A percentile compares a stretch with the other conserved stretches of the same genome.
phyloP scores from a whole-genome alignment of 2,888 invertebrate genomes.

The Unio pictorum region DNA sequence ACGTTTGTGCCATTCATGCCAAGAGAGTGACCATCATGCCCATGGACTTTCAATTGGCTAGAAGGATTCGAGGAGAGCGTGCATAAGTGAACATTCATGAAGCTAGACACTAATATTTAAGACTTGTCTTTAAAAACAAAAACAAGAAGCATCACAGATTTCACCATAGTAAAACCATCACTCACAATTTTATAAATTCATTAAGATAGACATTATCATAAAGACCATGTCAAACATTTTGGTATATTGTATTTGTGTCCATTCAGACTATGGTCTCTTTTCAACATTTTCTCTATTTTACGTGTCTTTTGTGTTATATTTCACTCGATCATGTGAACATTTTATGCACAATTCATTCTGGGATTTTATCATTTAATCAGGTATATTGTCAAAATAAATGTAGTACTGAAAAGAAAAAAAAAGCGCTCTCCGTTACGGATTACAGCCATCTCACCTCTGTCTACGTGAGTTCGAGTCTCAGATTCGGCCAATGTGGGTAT shows the following conservation, averaged over 20 bases:
- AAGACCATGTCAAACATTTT: too few relatives aligned
- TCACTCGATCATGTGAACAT: slow-evolving; percentile 1
- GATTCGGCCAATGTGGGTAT: too few relatives aligned
- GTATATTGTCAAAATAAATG: too few relatives aligned
- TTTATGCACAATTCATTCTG: not conserved
- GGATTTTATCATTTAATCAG: too few relatives aligned
- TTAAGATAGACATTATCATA: too few relatives aligned
- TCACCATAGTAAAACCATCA: not conserved
- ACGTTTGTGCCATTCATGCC: slow-evolving; percentile 97
- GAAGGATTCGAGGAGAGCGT: slow-evolving; percentile 96
- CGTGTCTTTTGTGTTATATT: slow-evolving; percentile 9
- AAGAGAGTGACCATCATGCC: slow-evolving; percentile 99
- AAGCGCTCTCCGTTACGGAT: too few relatives aligned
- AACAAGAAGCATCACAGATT: not conserved
- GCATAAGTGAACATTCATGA: slow-evolving; percentile 48
- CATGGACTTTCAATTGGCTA: slow-evolving; percentile 95
- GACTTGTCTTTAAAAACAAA: not conserved
- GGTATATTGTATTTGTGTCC: too few relatives aligned
- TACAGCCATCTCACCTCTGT: too few relatives aligned
- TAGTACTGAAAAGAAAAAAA: too few relatives aligned
- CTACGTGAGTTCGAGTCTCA: too few relatives aligned
- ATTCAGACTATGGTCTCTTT: too few relatives aligned
- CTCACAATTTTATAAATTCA: not conserved
- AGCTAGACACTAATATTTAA: too few relatives aligned
- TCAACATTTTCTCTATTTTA: not conserved